Evolutionary conservation across 2,113 vertebrate species (phyloP).

Genomic region (Polypterus bichir): DNA sequence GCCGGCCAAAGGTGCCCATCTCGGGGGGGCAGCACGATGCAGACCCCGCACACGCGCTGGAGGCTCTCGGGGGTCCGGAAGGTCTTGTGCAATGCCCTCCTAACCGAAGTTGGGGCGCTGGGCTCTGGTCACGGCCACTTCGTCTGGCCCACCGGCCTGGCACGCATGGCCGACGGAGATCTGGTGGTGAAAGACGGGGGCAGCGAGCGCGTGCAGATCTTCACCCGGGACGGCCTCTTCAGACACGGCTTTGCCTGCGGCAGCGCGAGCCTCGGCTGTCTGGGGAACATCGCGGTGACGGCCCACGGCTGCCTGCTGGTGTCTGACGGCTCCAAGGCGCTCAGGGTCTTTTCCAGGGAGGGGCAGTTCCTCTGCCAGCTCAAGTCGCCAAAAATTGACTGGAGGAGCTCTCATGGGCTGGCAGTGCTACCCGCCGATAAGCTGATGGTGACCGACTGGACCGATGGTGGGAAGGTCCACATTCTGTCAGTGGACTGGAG

Average conservation of each 20-base stretch:
- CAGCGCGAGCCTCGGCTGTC: constrained; percentile 7
- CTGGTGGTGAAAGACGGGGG: constrained; percentile 14
- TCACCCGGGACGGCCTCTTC: constrained; percentile 2
- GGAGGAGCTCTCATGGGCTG: constrained; percentile 16
- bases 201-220: constrained; percentile 9
- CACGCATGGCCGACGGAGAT: constrained; percentile 13
- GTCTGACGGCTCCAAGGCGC: constrained; percentile 12
- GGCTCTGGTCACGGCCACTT: constrained; percentile 14
- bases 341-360: constrained; percentile 22
- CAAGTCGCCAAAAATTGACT: constrained; percentile 12
- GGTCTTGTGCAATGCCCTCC: constrained; percentile 21
- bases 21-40: neutral
- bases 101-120: constrained; percentile 10
- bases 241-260: constrained; percentile 13
- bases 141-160: constrained; percentile 15
- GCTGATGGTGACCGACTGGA: constrained; percentile 20
- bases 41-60: constrained; percentile 22
- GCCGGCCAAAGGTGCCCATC: too few relatives aligned
- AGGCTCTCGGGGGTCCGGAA: constrained; percentile 21
- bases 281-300: constrained; percentile 10
- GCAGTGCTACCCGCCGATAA: constrained; percentile 15
- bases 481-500: constrained; percentile 20
- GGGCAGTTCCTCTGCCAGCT: constrained; percentile 16
- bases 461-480: constrained; percentile 13
- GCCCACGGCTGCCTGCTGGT: constrained; percentile 11